phyloP scores from a whole-genome alignment of 1,140 invertebrate genomes.

The Ruditapes philippinarum region DNA sequence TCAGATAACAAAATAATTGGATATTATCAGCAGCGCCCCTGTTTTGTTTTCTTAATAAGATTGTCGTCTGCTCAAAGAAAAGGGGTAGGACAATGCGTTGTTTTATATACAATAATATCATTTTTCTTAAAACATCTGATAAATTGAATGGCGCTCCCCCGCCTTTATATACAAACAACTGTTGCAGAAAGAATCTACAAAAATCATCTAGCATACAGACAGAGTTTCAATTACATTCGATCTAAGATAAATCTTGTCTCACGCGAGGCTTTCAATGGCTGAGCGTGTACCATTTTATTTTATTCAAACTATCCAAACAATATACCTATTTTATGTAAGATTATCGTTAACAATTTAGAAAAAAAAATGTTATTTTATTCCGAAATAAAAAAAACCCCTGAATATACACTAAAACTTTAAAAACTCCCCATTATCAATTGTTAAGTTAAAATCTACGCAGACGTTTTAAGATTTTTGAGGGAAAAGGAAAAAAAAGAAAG shows the following conservation, averaged over 20 bases:
- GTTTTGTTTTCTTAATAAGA: neutral
- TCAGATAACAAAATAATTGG: neutral
- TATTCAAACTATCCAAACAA: neutral
- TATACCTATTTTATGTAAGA: slow-evolving; percentile 21
- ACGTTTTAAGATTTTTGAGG: neutral
- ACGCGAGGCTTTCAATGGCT: slow-evolving; percentile 1
- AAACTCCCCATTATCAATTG: neutral
- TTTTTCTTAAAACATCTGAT: neutral
- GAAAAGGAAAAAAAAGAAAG: neutral
- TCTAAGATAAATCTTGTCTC: slow-evolving; percentile 6
- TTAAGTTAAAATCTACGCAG: neutral
- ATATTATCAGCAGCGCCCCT: neutral
- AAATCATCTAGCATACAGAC: slow-evolving; percentile 14
- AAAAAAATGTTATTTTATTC: neutral
- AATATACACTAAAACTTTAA: neutral
- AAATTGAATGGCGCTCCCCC: neutral
- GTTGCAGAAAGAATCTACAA: neutral
- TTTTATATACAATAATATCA: slow-evolving; percentile 16
- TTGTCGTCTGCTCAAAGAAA: neutral
- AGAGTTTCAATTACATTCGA: neutral
- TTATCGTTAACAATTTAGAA: neutral
- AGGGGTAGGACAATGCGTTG: neutral
- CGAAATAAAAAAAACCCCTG: neutral
- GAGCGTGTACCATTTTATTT: slow-evolving; percentile 9
- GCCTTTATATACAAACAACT: slow-evolving; percentile 6